These are phyloP conservation scores for Augochlorella aurata DNA, from an alignment of 2,888 invertebrate species.

Conservation along the genomic window DNA sequence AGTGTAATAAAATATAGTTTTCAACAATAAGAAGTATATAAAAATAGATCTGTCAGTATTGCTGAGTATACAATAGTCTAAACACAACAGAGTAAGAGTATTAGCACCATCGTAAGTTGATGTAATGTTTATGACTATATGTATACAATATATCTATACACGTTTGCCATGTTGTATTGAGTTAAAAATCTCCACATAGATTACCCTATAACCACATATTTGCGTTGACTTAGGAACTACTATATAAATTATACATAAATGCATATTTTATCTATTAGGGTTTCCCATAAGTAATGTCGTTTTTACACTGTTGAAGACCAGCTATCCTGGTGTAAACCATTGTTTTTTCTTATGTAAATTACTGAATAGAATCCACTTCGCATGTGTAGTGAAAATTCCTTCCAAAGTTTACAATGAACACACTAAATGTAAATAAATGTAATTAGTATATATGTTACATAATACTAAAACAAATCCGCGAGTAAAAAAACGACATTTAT, in stretches of 20 bases:
- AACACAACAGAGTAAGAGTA: constrained; percentile 35
- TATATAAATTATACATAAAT: constrained; percentile 56
- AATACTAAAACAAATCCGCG: no score
- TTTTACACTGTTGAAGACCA: no score
- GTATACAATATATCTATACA: background rate
- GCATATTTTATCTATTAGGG: constrained; percentile 31
- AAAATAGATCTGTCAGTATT: constrained; percentile 43
- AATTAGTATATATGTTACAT: no score
- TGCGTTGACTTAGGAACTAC: constrained; percentile 52
- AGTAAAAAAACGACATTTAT: no score
- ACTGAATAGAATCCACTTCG: no score
- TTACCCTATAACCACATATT: constrained; percentile 42
- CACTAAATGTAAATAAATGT: no score
- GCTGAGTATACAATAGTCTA: constrained; percentile 18
- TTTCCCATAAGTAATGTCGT: no score
- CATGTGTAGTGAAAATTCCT: no score
- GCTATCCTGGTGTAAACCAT: no score
- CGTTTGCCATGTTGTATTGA: constrained; percentile 12
- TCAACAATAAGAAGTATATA: constrained; percentile 46
- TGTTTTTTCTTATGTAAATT: no score
- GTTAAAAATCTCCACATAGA: constrained; percentile 41
- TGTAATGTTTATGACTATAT: constrained; percentile 12
- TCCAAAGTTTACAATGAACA: no score
- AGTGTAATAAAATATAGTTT: constrained; percentile 21
- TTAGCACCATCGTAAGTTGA: constrained; percentile 47